Percentiles rank a stretch among this genome's conserved stretches.
Evolutionary conservation across 37 sponge, comb jelly and placozoan genomes (phyloP).

Genomic region (Theonella swinhoei): DNA sequence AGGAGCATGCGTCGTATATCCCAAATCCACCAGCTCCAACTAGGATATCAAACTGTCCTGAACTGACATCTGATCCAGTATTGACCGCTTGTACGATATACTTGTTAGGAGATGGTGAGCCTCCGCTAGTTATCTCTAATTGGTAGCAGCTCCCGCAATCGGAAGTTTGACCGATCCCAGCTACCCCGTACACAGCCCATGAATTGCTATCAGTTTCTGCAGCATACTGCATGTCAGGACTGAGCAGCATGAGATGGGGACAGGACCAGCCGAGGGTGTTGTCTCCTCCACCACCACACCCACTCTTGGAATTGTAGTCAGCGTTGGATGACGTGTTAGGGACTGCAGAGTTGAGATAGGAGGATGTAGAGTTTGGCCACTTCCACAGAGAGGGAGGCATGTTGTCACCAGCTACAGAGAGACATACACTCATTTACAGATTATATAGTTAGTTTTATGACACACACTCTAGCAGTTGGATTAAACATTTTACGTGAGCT

Average conservation of each 20-base stretch:
- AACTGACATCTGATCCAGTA: conserved; percentile 24
- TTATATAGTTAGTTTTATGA: too few relatives aligned
- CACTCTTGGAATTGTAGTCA: conserved; percentile 25
- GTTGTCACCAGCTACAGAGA: not conserved
- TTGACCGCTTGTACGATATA: conserved; percentile 41
- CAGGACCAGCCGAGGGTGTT: conserved; percentile 7
- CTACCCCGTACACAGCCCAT: conserved; percentile 38
- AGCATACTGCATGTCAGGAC: conserved; percentile 34
- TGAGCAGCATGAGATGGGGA: conserved; percentile 35
- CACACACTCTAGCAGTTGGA: too few relatives aligned
- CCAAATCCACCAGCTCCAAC: conserved; percentile 37
- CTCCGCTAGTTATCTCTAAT: conserved; percentile 22
- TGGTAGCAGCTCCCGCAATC: conserved; percentile 34
- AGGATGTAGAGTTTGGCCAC: conserved; percentile 10
- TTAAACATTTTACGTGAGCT: too few relatives aligned
- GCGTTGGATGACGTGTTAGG: conserved; percentile 9
- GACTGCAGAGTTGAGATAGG: not conserved
- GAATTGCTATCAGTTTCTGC: conserved; percentile 1
- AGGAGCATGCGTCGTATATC: conserved; percentile 30
- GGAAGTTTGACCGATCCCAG: conserved; percentile 14
- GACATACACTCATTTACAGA: not conserved
- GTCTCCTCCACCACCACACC: conserved; percentile 38
- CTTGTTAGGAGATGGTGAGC: not conserved
- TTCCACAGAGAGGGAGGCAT: conserved; percentile 25
- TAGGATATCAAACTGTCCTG: conserved; percentile 35